phyloP scores from a whole-genome alignment of 2,888 invertebrate species.

The Theretra japonica region DNA sequence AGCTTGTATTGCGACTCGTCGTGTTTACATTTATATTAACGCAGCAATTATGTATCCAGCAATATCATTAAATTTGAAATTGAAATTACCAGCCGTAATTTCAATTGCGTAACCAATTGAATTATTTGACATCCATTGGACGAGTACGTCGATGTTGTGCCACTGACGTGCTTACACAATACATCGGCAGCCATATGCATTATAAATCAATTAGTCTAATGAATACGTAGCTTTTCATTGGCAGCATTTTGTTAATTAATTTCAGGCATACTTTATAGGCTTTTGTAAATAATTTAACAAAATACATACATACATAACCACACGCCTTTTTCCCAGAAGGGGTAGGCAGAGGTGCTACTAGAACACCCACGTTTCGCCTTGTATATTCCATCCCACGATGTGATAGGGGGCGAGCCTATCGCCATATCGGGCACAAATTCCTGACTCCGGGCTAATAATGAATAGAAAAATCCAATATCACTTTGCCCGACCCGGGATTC shows the following conservation, averaged over 20 bases:
- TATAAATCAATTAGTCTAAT: constrained; percentile 5
- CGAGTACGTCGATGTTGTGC: neutral
- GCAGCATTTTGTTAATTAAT: neutral
- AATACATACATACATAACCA: too few species aligned
- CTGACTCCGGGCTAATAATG: too few species aligned
- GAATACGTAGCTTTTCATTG: neutral
- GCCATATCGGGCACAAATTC: too few species aligned
- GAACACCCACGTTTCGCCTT: too few species aligned
- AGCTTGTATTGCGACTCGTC: constrained; percentile 64
- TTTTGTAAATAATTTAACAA: too few species aligned
- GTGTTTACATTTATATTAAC: constrained; percentile 34
- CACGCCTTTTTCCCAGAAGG: too few species aligned
- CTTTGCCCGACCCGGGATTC: too few species aligned
- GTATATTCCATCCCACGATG: too few species aligned
- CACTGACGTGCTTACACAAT: neutral
- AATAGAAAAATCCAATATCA: too few species aligned
- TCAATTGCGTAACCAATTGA: constrained; percentile 19
- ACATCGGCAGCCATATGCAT: neutral
- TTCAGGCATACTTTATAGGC: neutral
- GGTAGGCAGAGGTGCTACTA: too few species aligned
- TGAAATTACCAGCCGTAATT: too few species aligned
- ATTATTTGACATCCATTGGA: neutral
- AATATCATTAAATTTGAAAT: constrained; percentile 8
- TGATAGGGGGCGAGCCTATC: too few species aligned
- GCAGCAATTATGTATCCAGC: constrained; percentile 16